These are phyloP conservation scores for Girardinus metallicus DNA, from an alignment of 2,797 vertebrate species.

Conservation along the genomic window DNA sequence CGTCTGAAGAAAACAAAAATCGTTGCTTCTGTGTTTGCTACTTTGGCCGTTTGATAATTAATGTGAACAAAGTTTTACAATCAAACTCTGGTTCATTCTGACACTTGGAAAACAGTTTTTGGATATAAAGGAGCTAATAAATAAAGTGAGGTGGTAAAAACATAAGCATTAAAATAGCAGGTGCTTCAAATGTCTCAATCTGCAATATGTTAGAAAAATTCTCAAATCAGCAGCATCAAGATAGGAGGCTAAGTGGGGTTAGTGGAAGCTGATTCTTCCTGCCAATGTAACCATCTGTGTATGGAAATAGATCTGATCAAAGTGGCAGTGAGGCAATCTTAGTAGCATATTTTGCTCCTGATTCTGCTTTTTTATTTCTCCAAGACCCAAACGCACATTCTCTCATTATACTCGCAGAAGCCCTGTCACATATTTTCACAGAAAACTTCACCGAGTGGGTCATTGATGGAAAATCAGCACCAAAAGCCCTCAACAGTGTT, in stretches of 20 bases:
- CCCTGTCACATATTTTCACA: slow-evolving; percentile 16
- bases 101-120: background rate
- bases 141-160: background rate
- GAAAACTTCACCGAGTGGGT: slow-evolving; percentile 23
- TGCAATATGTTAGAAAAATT: background rate
- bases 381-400: slow-evolving; percentile 10
- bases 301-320: slow-evolving; percentile 38
- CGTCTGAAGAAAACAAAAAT: background rate
- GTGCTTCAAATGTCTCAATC: background rate
- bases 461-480: slow-evolving; percentile 30
- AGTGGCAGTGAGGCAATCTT: slow-evolving; percentile 45
- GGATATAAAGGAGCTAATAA: background rate
- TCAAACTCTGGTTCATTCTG: background rate
- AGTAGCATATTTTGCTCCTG: slow-evolving; percentile 32
- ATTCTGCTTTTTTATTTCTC: slow-evolving; percentile 29
- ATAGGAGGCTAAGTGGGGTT: slow-evolving; percentile 29
- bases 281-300: slow-evolving; percentile 44
- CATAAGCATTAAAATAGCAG: background rate
- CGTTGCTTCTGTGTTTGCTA: background rate
- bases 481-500: slow-evolving; percentile 14
- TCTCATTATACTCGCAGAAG: background rate
- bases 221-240: slow-evolving; percentile 22
- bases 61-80: background rate
- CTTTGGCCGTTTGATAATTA: background rate
- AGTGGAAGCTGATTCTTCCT: slow-evolving; percentile 38